phyloP scores from a whole-genome alignment of 2,888 invertebrate species.

The Tinea pellionella region DNA sequence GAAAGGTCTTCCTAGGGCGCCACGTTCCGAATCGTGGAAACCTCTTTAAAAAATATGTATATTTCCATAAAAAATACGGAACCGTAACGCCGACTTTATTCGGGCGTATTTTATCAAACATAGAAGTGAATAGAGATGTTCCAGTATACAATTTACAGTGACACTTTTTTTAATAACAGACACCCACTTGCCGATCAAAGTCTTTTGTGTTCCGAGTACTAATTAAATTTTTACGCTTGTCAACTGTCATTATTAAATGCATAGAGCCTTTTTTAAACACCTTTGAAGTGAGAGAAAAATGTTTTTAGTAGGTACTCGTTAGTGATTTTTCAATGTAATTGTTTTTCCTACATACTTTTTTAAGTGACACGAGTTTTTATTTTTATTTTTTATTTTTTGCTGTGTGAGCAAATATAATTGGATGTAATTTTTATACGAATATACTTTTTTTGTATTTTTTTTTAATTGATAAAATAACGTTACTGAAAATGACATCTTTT shows the following conservation, averaged over 20 bases:
- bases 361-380: background rate
- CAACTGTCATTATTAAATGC: slow-evolving; percentile 10
- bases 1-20: no score
- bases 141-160: background rate
- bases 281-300: slow-evolving; percentile 56
- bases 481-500: no score
- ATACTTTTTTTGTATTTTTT: background rate
- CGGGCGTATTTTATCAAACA: background rate
- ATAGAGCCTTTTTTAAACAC: slow-evolving; percentile 42
- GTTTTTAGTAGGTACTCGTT: slow-evolving; percentile 27
- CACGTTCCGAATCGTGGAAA: no score
- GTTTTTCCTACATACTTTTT: background rate
- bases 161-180: background rate
- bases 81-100: background rate
- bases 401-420: background rate
- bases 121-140: background rate
- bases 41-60: no score
- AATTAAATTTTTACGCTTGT: slow-evolving; percentile 62
- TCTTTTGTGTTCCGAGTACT: slow-evolving; percentile 39
- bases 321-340: background rate
- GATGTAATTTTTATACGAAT: background rate
- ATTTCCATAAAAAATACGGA: background rate
- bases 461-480: background rate
- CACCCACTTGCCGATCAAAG: background rate
- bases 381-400: background rate